phyloP scores from a whole-genome alignment of 2,888 invertebrate genomes.

The Ophion ventricosus region DNA sequence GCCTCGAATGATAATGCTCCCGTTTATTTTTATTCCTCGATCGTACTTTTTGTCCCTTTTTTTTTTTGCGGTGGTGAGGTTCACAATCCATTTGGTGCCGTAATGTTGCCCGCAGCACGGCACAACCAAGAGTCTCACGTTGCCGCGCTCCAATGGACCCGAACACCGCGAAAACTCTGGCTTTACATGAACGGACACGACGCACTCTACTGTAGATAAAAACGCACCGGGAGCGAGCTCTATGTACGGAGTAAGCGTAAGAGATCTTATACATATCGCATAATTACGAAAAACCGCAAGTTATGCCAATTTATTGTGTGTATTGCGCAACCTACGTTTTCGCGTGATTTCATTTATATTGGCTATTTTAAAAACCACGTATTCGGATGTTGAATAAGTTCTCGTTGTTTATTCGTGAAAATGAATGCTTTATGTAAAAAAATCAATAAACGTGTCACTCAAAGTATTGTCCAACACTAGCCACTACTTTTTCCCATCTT shows the following conservation, averaged over 20 bases:
- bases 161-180: conserved; percentile 13
- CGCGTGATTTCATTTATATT: background rate
- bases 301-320: background rate
- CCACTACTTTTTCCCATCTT: too few species aligned
- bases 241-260: background rate
- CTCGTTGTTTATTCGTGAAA: too few species aligned
- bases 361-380: background rate
- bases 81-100: conserved; percentile 59
- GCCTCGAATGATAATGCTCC: conserved; percentile 61
- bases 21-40: conserved; percentile 55
- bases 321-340: background rate
- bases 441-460: too few species aligned
- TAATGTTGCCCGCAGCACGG: conserved; percentile 48
- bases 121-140: conserved; percentile 35
- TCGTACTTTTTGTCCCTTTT: conserved; percentile 35
- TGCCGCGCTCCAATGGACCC: conserved; percentile 47
- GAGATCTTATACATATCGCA: conserved; percentile 22
- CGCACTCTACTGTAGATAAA: conserved; percentile 19
- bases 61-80: conserved; percentile 30
- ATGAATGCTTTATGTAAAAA: too few species aligned
- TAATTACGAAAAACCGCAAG: conserved; percentile 26
- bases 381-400: too few species aligned
- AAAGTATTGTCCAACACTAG: too few species aligned
- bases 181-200: conserved; percentile 38
- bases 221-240: background rate